Evolutionary conservation across 2,888 invertebrate genomes (phyloP).

Genomic region (Macrophya alboannulata): DNA sequence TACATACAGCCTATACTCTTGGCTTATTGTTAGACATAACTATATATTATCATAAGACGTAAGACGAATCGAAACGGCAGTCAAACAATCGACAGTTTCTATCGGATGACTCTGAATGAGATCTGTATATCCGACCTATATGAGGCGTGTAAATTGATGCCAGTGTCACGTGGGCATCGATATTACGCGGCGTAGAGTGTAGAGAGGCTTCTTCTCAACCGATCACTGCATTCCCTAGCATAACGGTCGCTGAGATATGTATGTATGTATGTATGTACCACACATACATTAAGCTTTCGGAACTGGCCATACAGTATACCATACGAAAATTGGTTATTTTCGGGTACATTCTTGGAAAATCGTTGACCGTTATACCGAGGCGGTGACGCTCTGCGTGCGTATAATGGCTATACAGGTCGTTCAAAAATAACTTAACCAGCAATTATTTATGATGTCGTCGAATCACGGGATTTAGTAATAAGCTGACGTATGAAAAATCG

Average conservation of each 20-base stretch:
- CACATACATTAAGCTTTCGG: constrained; percentile 7
- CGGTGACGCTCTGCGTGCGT: background rate
- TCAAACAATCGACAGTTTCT: constrained; percentile 3
- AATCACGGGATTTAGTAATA: background rate
- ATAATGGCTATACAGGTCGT: background rate
- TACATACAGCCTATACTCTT: background rate
- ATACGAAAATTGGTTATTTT: constrained; percentile 18
- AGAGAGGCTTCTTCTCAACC: constrained; percentile 56
- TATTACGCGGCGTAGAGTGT: constrained; percentile 23
- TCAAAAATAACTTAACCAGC: background rate
- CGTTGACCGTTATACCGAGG: constrained; percentile 19
- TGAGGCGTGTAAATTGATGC: constrained; percentile 28
- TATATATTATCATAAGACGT: background rate
- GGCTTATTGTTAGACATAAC: background rate
- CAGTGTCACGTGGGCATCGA: constrained; percentile 32
- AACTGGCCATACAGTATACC: background rate
- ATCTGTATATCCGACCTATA: constrained; percentile 16
- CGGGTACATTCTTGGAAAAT: constrained; percentile 30
- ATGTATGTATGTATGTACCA: background rate
- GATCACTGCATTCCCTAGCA: constrained; percentile 71
- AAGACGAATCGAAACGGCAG: background rate
- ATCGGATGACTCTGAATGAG: background rate
- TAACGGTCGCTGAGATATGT: constrained; percentile 66
- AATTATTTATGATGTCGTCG: background rate
- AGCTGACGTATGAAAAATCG: background rate